Base-by-base conservation (phyloP, 2,113 vertebrate species). In the Pongo pygmaeus region DNA sequence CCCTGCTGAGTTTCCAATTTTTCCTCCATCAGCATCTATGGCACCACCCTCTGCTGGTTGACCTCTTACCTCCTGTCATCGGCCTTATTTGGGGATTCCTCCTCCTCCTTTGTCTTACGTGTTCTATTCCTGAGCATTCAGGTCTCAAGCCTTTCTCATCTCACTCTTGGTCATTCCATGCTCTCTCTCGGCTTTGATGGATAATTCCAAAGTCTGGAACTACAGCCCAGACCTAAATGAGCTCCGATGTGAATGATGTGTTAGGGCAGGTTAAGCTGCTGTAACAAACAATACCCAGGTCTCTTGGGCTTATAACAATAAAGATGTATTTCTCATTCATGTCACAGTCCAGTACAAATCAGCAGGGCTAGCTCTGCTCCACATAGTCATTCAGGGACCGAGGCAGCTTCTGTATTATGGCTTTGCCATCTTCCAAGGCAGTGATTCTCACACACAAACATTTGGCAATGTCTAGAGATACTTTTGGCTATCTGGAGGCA, bases 11-110 rank as follows among this genome's bases (percentile, higher is more conserved):
- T 27, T 43, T 67, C 16, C 70, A 1, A 3, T 7, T 32, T 40
- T 25, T 55, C n/a, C 40, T 50, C 67, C 32, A 3, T 12, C 1
- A 1, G 25, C 22, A 17, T 11, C 75, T 40, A 4, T 0, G 1
- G 40, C 1, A 22, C 27, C 27, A 27, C 3, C 14, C 2, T 9
- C 84, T 55, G 61, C 55, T 6, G 5, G 8, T 11, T 17, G 38
- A 40, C 59, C 27, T 40, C 80, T 0, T 1, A 30, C 35, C 40
- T 69, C 61, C 69, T 14, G 1, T 61, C 69, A 5, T 25, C 59
- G 48, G 52, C 38, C 32, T 70, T 61, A 10, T 32, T 3, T 6
- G 32, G 75, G 35, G 20, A 43, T 59, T 69, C 69, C 67, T 70
- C 59, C 35, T 67, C 55, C 64, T 69, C 38, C 61, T 86, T 7